Base-by-base conservation (phyloP, 2,113 vertebrate genomes). In the Cavia aperea region DNA sequence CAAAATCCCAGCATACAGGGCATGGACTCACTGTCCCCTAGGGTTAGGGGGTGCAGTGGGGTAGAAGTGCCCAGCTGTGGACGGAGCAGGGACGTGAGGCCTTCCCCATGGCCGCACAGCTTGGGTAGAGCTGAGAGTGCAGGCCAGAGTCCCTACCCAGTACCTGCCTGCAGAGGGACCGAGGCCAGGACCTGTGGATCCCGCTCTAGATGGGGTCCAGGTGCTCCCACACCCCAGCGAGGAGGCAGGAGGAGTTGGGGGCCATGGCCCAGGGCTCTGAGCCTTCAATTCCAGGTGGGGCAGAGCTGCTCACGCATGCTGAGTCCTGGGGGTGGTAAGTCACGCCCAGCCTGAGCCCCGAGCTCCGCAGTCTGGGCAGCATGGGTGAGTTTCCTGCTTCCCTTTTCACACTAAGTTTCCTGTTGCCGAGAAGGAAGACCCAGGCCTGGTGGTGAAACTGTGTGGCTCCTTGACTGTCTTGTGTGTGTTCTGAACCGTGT, bases 401-500 rank as follows among this genome's bases (percentile, higher is more conserved):
- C 12, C 46, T 46, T 5, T 2, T 73, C n/a, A 39, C 33, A 5
- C 5, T 72, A 15, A 19, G 36, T 23, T 43, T 73, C 21, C 39
- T 43, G 70, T 43, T 11, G 23, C 39, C 72, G 7, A 2, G 70
- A 73, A 73, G 72, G 63, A 77, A 31, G 29, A 33, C 43, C 14
- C 43, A 54, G 58, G 51, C 65, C 39, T 8, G 29, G 68, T 51
- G 33, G 31, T 19, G 13, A 68, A 31, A 26, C 12, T 0, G 24
- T 66, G 77, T 9, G 1, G 10, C 1, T 39, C 78, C 19, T 3
- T 56, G 23, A 0, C 0, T 2, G 10, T 29, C 36, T 16, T 16
- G 65, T 66, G 65, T 33, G 65, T 66, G 13, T 46, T 39, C 70
- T 33, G 68, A 24, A 79, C 11, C 49, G 18, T 5, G 70, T 43